Base-by-base conservation (phyloP, 2,888 invertebrate genomes). In the Mesorhabditis sp. region DNA sequence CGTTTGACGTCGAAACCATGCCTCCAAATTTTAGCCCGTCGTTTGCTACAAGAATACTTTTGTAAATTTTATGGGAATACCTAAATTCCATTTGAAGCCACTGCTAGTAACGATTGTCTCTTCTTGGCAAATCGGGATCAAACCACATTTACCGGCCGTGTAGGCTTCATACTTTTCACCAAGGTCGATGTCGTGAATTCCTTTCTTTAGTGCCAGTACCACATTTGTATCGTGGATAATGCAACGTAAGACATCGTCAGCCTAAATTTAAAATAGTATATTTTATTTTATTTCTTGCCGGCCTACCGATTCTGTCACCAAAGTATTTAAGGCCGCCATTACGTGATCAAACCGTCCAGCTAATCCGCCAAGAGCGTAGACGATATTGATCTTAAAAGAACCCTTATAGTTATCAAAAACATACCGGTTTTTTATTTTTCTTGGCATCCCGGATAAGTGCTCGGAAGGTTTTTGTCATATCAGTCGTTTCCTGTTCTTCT, bases 301-400 rank as follows among this genome's bases (percentile, higher is more conserved):
- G 41, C 15, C 42, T 43, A 13, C 44, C 10, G 7, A 7, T 10
- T 28, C 45, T 41, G 62, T 45, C 15, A 77, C 64, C 28, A 83
- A 62, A 2, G 79, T 74, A 43, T 82, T 79, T 41, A 83, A 43
- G 3, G 80, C 76, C 1, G 78, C 75, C 70, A 83, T 71, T 0
- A 79, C 77, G 72, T 83, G 83, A 68, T 83, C 83, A 72, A 83
- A 82, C 7, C 83, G 75, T 1, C 83, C 83, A 42, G 75, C 73
- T 7, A 82, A 73, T 10, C 82, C 80, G 50, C 80, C 80, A 0
- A 80, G 68, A 28, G 79, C 61, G 7, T 81, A n/a, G 43, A 80
- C 72, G 28, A 42, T 66, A 5, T 67, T 45, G 4, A 70, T 66
- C 77, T 73, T 65, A 74, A 71, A 28, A 43, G 41, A 28, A 13